A percentile compares a stretch with the other conserved stretches of the same genome.
Evolutionary conservation across 2,113 vertebrate genomes (phyloP).

Genomic region (Zosterops lateralis): DNA sequence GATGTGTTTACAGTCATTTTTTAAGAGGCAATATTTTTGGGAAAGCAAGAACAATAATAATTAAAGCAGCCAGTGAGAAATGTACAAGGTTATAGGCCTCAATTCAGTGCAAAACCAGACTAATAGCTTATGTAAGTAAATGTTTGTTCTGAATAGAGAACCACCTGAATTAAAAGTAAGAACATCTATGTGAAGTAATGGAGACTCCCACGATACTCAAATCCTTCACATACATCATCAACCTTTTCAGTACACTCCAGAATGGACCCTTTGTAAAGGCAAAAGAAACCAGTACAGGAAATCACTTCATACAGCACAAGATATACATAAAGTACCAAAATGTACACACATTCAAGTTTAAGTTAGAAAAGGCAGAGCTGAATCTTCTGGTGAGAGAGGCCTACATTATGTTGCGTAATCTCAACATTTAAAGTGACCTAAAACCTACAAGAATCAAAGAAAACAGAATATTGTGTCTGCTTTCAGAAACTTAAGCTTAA

Average conservation of each 20-base stretch:
- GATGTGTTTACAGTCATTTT: slow-evolving; percentile 32
- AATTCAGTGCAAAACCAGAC: slow-evolving; percentile 62
- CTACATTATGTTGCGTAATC: slow-evolving; percentile 35
- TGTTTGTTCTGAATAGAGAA: slow-evolving; percentile 55
- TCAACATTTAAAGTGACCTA: slow-evolving; percentile 58
- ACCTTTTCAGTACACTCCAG: not conserved
- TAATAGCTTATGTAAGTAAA: slow-evolving; percentile 57
- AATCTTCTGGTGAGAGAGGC: slow-evolving; percentile 21
- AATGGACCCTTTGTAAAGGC: slow-evolving; percentile 10
- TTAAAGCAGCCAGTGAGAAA: slow-evolving; percentile 54
- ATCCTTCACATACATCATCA: not conserved
- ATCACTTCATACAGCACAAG: slow-evolving; percentile 52
- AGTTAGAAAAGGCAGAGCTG: not conserved
- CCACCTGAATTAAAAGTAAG: slow-evolving; percentile 59
- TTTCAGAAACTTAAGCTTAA: slow-evolving; percentile 29
- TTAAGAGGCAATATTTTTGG: slow-evolving; percentile 21
- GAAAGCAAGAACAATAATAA: slow-evolving; percentile 38
- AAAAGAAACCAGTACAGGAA: slow-evolving; percentile 45
- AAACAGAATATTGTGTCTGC: slow-evolving; percentile 31
- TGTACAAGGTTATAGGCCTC: slow-evolving; percentile 45
- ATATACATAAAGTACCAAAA: slow-evolving; percentile 48
- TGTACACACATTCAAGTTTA: slow-evolving; percentile 39
- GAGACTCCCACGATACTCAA: not conserved
- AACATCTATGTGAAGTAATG: slow-evolving; percentile 49
- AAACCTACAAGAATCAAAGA: slow-evolving; percentile 31